Evolutionary conservation across 1,140 invertebrate genomes (phyloP).

Genomic region (Drosophila lacteicornis): DNA sequence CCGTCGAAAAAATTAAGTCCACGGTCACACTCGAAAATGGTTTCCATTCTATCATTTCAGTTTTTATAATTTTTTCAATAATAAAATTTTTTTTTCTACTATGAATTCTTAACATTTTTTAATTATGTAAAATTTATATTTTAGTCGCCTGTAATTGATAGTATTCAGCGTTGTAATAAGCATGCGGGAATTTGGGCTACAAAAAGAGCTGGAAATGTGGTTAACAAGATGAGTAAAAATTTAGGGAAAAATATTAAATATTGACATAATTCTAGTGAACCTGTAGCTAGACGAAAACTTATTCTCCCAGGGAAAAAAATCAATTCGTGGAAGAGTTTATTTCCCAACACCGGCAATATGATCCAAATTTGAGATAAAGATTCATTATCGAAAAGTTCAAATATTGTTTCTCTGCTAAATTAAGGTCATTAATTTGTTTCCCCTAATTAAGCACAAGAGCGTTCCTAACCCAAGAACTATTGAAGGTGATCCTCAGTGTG

Average conservation of each 20-base stretch:
- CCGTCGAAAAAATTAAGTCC: no score
- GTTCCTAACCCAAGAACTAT: constrained; percentile 39
- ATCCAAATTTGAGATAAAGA: neutral
- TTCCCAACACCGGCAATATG: neutral
- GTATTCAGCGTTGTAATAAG: constrained; percentile 46
- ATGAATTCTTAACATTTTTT: no score
- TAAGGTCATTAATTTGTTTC: no score
- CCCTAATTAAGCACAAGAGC: no score
- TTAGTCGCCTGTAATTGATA: constrained; percentile 38
- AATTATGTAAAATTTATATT: no score
- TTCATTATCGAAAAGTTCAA: neutral
- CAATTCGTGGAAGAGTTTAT: constrained; percentile 8
- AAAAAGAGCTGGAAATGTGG: neutral
- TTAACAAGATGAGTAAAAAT: neutral
- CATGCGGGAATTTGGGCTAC: constrained; percentile 35
- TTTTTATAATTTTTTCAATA: no score
- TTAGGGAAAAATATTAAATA: neutral
- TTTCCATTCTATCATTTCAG: no score
- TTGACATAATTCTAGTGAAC: no score
- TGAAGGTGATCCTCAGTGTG: constrained; percentile 50
- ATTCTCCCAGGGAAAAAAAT: neutral
- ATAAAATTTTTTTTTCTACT: no score
- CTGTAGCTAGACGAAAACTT: neutral
- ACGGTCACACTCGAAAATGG: no score
- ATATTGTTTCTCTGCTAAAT: no score